These are phyloP conservation scores for Falco novaeseelandiae DNA, from an alignment of 2,797 vertebrate genomes.

Conservation along the genomic window DNA sequence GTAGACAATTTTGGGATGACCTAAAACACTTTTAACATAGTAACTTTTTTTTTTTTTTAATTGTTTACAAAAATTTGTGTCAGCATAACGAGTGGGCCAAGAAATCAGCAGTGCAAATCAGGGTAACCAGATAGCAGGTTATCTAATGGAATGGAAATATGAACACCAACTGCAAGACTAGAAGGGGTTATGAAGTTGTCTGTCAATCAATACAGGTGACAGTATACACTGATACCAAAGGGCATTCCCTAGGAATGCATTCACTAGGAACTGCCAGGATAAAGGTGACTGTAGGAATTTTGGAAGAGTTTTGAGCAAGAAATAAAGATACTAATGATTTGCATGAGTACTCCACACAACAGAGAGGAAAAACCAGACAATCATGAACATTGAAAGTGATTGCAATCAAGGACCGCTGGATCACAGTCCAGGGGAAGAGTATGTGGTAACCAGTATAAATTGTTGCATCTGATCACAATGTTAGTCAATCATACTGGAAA, in stretches of 20 bases:
- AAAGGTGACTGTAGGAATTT: not conserved
- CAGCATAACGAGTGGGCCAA: not conserved
- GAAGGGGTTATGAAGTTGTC: not conserved
- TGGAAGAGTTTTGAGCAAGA: not conserved
- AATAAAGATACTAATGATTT: not conserved
- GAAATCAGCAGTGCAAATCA: slow-evolving; percentile 18
- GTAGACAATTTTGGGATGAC: not conserved
- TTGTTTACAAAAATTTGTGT: not conserved
- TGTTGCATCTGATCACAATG: not conserved
- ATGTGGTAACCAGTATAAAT: not conserved
- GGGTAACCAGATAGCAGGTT: not conserved
- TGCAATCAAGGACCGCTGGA: not conserved
- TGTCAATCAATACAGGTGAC: not conserved
- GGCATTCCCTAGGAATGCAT: not conserved
- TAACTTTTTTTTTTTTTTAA: not conserved
- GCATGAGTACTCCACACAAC: not conserved
- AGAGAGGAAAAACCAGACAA: not conserved
- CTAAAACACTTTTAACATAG: not conserved
- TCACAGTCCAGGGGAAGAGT: not conserved
- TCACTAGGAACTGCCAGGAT: not conserved
- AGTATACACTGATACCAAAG: not conserved
- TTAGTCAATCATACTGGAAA: not conserved
- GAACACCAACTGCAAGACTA: not conserved
- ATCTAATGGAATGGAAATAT: slow-evolving; percentile 5
- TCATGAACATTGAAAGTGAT: not conserved